Evolutionary conservation across 2,113 vertebrate species (phyloP).

Genomic region (Protomyctophum bolini): DNA sequence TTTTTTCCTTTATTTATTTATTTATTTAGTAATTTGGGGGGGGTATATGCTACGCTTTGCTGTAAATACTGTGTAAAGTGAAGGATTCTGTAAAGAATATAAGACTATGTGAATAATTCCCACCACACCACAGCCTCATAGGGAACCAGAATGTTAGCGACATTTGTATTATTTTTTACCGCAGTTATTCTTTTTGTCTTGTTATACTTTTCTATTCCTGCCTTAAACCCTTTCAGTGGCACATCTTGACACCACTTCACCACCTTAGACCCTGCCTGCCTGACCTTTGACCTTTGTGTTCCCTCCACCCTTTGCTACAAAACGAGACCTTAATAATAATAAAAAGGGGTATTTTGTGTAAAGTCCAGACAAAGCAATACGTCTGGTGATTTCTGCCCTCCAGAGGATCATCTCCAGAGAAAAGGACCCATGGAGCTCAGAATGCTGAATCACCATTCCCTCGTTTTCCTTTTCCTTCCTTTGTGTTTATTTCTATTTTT

Average conservation of each 20-base stretch:
- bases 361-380: neutral
- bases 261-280: conserved; percentile 24
- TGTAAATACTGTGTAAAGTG: conserved; percentile 76
- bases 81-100: conserved; percentile 66
- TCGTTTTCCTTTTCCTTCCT: neutral
- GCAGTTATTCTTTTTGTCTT: conserved; percentile 34
- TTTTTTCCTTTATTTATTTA: conserved; percentile 34
- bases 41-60: conserved; percentile 38
- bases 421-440: neutral
- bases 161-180: conserved; percentile 69
- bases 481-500: conserved; percentile 6
- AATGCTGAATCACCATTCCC: conserved; percentile 17
- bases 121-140: conserved; percentile 64
- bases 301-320: neutral
- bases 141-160: conserved; percentile 51
- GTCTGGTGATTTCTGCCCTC: neutral
- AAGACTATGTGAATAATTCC: conserved; percentile 61
- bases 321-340: conserved; percentile 5
- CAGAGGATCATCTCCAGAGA: too few relatives aligned
- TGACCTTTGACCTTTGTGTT: conserved; percentile 34
- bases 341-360: conserved; percentile 2
- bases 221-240: conserved; percentile 74
- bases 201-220: conserved; percentile 73
- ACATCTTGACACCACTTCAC: conserved; percentile 40
- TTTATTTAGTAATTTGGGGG: neutral